phyloP scores from a whole-genome alignment of 1,140 invertebrate species.

The Pogonomyrmex californicus region DNA sequence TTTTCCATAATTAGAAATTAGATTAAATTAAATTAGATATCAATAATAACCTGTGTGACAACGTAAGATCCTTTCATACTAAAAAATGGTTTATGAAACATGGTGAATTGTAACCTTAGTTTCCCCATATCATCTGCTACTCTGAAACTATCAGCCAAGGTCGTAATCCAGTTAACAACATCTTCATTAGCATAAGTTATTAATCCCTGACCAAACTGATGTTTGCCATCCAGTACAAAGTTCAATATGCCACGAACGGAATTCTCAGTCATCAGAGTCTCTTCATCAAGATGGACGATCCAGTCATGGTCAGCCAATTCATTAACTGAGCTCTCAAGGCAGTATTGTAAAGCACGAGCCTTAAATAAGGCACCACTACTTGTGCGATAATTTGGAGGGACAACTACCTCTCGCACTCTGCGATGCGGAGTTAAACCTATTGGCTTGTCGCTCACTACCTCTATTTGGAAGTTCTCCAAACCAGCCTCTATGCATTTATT shows the following conservation, averaged over 20 bases:
- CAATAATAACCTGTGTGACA: slow-evolving; percentile 93
- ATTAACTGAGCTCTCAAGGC: slow-evolving; percentile 96
- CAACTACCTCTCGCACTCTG: slow-evolving; percentile 94
- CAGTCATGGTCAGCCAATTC: slow-evolving; percentile 96
- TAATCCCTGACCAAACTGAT: slow-evolving; percentile 98
- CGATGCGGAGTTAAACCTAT: slow-evolving; percentile 92
- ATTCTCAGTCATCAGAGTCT: slow-evolving; percentile 98
- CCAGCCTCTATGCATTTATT: slow-evolving; percentile 96
- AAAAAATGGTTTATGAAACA: slow-evolving; percentile 98
- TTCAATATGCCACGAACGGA: slow-evolving; percentile 97
- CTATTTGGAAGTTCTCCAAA: slow-evolving; percentile 98
- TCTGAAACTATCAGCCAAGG: slow-evolving; percentile 97
- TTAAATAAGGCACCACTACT: slow-evolving; percentile 97
- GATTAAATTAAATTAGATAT: neutral
- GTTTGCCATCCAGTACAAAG: slow-evolving; percentile 97
- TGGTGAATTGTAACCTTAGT: slow-evolving; percentile 95
- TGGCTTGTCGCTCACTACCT: slow-evolving; percentile 98
- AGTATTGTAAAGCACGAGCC: slow-evolving; percentile 98
- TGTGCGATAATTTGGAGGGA: slow-evolving; percentile 94
- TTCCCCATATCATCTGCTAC: slow-evolving; percentile 99
- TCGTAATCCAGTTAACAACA: slow-evolving; percentile 99
- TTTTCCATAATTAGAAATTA: slow-evolving; percentile 12
- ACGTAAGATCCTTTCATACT: slow-evolving; percentile 99
- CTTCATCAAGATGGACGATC: slow-evolving; percentile 99
- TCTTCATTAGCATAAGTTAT: slow-evolving; percentile 99